phyloP scores from a whole-genome alignment of 2,888 invertebrate species.

The Boloria euphrosyne region DNA sequence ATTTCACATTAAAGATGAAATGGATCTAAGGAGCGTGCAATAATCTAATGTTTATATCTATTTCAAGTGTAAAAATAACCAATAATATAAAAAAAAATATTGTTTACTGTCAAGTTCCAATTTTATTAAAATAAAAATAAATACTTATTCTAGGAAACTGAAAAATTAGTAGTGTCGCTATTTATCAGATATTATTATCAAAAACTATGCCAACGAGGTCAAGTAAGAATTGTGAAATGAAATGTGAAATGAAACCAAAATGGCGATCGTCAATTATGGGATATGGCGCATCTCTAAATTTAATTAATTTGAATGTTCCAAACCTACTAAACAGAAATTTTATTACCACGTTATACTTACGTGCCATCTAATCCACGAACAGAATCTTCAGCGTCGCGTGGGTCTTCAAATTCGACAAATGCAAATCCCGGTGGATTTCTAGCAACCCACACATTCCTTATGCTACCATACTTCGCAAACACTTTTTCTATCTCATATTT shows the following conservation, averaged over 20 bases:
- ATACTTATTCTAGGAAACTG: no score
- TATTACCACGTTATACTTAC: constrained; percentile 57
- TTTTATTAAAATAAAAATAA: no score
- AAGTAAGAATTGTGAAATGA: no score
- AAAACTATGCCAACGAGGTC: constrained; percentile 10
- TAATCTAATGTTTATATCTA: no score
- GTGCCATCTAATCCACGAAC: constrained; percentile 91
- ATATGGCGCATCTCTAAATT: constrained; percentile 26
- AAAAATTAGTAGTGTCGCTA: no score
- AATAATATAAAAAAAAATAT: no score
- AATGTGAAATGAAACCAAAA: constrained; percentile 35
- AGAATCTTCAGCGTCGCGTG: constrained; percentile 93
- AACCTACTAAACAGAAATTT: not conserved
- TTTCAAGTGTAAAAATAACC: no score
- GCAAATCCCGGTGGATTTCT: constrained; percentile 96
- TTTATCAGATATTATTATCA: constrained; percentile 1
- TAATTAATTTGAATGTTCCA: constrained; percentile 17
- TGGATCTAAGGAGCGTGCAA: constrained; percentile 81
- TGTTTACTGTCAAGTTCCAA: no score
- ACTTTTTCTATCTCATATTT: constrained; percentile 94
- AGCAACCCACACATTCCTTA: constrained; percentile 96
- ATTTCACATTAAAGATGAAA: constrained; percentile 73
- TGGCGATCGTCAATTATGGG: constrained; percentile 40
- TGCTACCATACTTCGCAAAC: constrained; percentile 93
- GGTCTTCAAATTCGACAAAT: constrained; percentile 94